Evolutionary conservation across 1,140 invertebrate genomes (phyloP).

Genomic region (Helicorthomorpha holstii): DNA sequence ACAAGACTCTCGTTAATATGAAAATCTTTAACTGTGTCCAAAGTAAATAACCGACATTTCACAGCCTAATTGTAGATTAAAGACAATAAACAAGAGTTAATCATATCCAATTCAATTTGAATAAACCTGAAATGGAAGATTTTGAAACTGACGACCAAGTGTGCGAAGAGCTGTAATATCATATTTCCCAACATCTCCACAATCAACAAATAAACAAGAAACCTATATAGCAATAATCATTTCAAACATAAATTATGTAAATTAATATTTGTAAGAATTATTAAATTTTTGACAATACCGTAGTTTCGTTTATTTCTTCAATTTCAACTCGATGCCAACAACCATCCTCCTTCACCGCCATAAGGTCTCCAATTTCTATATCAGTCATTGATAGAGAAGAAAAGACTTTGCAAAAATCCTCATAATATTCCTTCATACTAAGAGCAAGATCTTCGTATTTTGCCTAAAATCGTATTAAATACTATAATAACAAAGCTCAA

Average conservation of each 20-base stretch:
- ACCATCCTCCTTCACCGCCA: background rate
- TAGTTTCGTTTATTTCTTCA: background rate
- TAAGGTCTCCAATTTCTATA: no score
- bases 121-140: background rate
- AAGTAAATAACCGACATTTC: background rate
- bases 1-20: background rate
- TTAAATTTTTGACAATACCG: background rate
- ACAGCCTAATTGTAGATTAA: background rate
- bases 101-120: background rate
- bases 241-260: background rate
- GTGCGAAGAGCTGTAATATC: background rate
- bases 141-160: background rate
- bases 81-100: background rate
- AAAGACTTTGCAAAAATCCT: background rate
- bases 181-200: background rate
- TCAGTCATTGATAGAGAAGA: background rate
- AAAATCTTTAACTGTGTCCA: background rate
- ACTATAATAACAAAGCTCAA: background rate
- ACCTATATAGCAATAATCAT: background rate
- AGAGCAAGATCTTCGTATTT: background rate
- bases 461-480: background rate
- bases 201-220: background rate
- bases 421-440: background rate
- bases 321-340: background rate
- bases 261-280: no score